phyloP scores from a whole-genome alignment of 2,113 vertebrate species.

The Mormyrus iriodes region DNA sequence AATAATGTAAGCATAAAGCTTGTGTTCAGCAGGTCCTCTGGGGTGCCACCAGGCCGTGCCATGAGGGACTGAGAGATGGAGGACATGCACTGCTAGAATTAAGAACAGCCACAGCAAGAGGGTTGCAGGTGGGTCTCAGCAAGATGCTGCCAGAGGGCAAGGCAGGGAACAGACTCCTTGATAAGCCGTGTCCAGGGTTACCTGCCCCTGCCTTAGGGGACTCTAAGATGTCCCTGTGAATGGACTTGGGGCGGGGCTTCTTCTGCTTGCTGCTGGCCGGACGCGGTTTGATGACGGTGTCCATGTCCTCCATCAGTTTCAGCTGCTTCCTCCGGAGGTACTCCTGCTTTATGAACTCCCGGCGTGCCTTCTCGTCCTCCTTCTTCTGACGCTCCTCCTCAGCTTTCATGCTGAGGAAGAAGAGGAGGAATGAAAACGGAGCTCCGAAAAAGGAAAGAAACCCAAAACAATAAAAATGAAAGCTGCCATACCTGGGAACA shows the following conservation, averaged over 20 bases:
- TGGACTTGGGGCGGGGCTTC: conserved; percentile 85
- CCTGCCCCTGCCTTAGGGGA: conserved; percentile 88
- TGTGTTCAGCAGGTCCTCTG: not conserved
- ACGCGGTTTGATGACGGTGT: conserved; percentile 79
- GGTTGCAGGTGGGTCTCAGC: conserved; percentile 45
- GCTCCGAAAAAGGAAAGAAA: not conserved
- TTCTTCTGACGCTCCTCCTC: conserved; percentile 92
- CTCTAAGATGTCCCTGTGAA: conserved; percentile 82
- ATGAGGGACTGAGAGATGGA: not conserved
- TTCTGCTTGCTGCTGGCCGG: conserved; percentile 69
- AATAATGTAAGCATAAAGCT: not conserved
- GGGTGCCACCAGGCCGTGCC: not conserved
- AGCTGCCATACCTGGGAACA: not conserved
- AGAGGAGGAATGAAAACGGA: not conserved
- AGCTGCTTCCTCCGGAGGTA: conserved; percentile 92
- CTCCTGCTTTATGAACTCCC: conserved; percentile 94
- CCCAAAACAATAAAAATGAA: not conserved
- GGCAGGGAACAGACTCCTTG: conserved; percentile 51
- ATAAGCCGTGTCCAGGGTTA: conserved; percentile 52
- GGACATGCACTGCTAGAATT: not conserved
- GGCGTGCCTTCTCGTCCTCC: conserved; percentile 84
- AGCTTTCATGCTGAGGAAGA: conserved; percentile 73
- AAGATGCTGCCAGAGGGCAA: conserved; percentile 46
- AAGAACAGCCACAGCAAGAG: conserved; percentile 21
- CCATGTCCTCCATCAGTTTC: conserved; percentile 96